Evolutionary conservation across 2,888 invertebrate genomes (phyloP).

Genomic region (Acanthopleura granulata): DNA sequence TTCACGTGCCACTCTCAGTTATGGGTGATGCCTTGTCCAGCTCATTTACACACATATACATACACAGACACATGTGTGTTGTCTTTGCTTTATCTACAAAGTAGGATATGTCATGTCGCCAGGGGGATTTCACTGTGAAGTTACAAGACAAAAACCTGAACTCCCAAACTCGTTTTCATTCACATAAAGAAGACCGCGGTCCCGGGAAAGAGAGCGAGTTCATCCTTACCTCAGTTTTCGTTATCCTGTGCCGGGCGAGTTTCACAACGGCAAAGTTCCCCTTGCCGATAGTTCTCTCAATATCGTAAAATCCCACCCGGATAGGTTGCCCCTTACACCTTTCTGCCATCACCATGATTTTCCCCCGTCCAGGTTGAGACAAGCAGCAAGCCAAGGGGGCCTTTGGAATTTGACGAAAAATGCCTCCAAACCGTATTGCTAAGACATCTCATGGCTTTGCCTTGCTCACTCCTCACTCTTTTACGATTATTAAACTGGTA

Average conservation of each 20-base stretch:
- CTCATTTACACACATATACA: too few species aligned
- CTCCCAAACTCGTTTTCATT: too few species aligned
- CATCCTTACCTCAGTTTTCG: constrained; percentile 93
- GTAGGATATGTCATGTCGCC: too few species aligned
- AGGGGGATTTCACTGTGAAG: too few species aligned
- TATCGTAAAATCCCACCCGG: constrained; percentile 93
- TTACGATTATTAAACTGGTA: not conserved
- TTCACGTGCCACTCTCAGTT: too few species aligned
- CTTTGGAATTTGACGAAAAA: constrained; percentile 11
- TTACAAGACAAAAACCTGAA: too few species aligned
- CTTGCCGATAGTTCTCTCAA: constrained; percentile 97
- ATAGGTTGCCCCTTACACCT: constrained; percentile 33
- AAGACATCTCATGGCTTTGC: constrained; percentile 16
- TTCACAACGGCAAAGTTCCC: constrained; percentile 99
- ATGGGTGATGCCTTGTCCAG: too few species aligned
- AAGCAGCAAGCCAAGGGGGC: constrained; percentile 17
- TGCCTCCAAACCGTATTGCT: not conserved
- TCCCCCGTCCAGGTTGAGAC: not conserved
- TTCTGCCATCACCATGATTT: constrained; percentile 17
- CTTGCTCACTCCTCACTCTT: not conserved
- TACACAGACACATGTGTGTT: too few species aligned
- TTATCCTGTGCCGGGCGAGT: constrained; percentile 97
- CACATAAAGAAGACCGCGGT: too few species aligned
- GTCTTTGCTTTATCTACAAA: too few species aligned
- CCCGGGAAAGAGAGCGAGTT: not conserved